Evolutionary conservation across 2,888 invertebrate genomes (phyloP).

Genomic region (Empis livida): DNA sequence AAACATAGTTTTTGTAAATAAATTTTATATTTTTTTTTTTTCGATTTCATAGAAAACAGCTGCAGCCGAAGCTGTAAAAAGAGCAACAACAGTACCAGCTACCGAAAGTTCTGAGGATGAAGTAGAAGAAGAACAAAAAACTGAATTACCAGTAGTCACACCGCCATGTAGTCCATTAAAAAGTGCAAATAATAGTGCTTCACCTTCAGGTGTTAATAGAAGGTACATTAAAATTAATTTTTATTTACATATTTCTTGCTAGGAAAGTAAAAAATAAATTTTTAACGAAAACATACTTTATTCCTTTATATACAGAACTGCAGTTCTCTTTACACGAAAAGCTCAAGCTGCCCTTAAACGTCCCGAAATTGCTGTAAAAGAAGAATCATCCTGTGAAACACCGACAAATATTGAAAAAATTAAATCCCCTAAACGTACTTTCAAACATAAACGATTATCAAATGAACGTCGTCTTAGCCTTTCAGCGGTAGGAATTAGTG

Average conservation of each 20-base stretch:
- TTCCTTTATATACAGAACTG: slow-evolving; percentile 40
- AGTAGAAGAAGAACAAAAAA: slow-evolving; percentile 22
- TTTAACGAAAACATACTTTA: too few species aligned
- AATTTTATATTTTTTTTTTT: background rate
- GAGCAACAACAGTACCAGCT: background rate
- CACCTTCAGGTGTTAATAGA: slow-evolving; percentile 35
- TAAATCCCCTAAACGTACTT: slow-evolving; percentile 30
- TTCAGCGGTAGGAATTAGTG: slow-evolving; percentile 12
- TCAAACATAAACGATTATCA: slow-evolving; percentile 27
- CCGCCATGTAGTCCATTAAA: slow-evolving; percentile 36
- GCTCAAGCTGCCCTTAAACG: slow-evolving; percentile 44
- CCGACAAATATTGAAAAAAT: slow-evolving; percentile 15
- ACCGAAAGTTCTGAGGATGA: slow-evolving; percentile 14
- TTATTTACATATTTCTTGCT: too few species aligned
- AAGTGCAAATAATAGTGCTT: slow-evolving; percentile 31
- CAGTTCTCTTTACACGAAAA: slow-evolving; percentile 66
- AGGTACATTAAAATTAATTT: slow-evolving; percentile 19
- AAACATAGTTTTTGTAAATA: background rate
- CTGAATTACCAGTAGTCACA: slow-evolving; percentile 22
- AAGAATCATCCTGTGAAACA: slow-evolving; percentile 16
- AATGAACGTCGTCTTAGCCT: slow-evolving; percentile 21
- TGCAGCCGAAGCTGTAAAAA: background rate
- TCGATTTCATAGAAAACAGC: background rate
- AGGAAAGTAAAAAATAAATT: too few species aligned
- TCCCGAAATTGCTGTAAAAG: slow-evolving; percentile 20